Base-by-base conservation (phyloP, 2,797 vertebrate genomes). In the Sandelia bainsii region DNA sequence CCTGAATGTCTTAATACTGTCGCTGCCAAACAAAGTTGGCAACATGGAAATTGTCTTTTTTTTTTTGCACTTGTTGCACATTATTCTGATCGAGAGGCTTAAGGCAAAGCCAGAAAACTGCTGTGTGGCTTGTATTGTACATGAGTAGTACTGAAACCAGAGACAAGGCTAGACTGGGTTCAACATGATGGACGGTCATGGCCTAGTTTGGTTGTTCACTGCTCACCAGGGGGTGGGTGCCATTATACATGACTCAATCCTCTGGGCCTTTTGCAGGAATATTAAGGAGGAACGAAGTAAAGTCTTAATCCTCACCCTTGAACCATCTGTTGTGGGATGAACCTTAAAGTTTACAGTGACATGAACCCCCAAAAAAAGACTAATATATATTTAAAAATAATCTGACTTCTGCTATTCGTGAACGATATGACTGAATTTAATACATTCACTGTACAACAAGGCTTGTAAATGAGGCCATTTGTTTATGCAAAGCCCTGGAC, bases 261-360 rank as follows among this genome's bases (percentile, higher is more conserved):
- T 79, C 45, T 50, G 51, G 80, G 77, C 72, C 75, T 87, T 89
- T 86, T 68, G 69, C 48, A 39, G 63, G 40, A 40, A 83, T 85
- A 90, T 72, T 62, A 88, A 88, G 78, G 79, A 81, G 87, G 57
- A 82, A 72, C 75, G 63, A 70, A 77, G 81, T 86, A 53, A 75
- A 86, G 79, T 88, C 84, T 84, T 92, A 92, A 92, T 91, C 91
- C 86, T 77, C 63, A 74, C 29, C 70, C 79, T 57, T 72, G 32
- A 85, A 84, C 92, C 86, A 92, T 92, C 91, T 93, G 90, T 82
- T 75, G 17, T 9, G 53, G 34, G 63, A 64, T 63, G 54, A 75
- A 80, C 72, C 63, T 74, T 72, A 48, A 73, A 71, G 62, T 58
- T 61, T n/a, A 68, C 34, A 59, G 65, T 62, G 27, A 81, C 40